Evolutionary conservation across 2,113 vertebrate species (phyloP).

Genomic region (Marcusenius ussheri): DNA sequence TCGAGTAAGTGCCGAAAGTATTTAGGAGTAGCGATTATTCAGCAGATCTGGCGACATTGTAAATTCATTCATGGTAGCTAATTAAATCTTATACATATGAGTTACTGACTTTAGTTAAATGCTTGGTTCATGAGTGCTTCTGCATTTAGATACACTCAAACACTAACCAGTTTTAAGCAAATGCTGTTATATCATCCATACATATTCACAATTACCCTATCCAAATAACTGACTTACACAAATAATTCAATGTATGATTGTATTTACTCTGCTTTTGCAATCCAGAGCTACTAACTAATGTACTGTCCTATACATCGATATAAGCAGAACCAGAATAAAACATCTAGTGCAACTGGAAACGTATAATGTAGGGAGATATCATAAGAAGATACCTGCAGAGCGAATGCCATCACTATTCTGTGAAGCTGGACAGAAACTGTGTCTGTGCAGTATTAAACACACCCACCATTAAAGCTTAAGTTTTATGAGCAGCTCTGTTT

Average conservation of each 20-base stretch:
- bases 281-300: neutral
- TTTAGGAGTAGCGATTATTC: neutral
- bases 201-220: neutral
- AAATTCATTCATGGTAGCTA: neutral
- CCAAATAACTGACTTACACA: neutral
- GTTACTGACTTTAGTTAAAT: neutral
- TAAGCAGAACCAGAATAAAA: conserved; percentile 28
- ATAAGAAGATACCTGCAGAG: conserved; percentile 11
- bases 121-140: neutral
- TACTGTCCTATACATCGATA: neutral
- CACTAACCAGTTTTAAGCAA: neutral
- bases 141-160: neutral
- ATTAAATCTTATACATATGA: neutral
- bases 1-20: neutral
- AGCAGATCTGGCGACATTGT: neutral
- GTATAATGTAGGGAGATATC: conserved; percentile 24
- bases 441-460: neutral
- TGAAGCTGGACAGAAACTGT: conserved; percentile 22
- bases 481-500: neutral
- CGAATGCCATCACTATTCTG: conserved; percentile 25
- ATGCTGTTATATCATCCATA: neutral
- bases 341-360: conserved; percentile 45
- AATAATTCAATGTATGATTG: neutral
- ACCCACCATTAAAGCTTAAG: neutral
- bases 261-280: neutral